These are phyloP conservation scores for Euleptes europaea DNA, from an alignment of 2,113 vertebrate genomes.

Conservation along the genomic window DNA sequence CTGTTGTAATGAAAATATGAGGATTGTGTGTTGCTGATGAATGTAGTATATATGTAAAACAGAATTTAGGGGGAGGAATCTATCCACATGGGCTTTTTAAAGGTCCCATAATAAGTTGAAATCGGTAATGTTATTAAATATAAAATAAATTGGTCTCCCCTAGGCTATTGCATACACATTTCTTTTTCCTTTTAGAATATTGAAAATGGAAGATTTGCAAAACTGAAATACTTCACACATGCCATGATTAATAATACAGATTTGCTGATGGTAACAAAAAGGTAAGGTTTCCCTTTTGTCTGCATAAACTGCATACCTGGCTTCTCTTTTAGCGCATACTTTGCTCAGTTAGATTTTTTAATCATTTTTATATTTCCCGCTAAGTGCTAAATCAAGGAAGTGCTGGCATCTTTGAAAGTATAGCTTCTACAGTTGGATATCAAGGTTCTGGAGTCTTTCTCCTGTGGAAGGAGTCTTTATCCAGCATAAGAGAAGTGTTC, in stretches of 20 bases:
- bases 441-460: no score
- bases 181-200: conserved; percentile 84
- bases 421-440: no score
- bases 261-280: conserved; percentile 96
- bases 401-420: neutral
- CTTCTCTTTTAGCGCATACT: neutral
- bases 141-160: neutral
- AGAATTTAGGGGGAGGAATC: no score
- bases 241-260: conserved; percentile 96
- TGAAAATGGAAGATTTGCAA: conserved; percentile 97
- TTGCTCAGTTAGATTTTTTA: neutral
- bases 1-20: neutral
- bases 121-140: neutral
- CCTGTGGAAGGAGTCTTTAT: no score
- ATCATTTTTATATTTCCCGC: neutral
- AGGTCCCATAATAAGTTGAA: neutral
- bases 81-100: neutral
- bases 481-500: no score
- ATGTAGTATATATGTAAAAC: neutral
- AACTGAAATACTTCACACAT: conserved; percentile 93
- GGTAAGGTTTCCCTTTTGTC: conserved; percentile 71
- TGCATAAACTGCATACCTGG: neutral
- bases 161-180: conserved; percentile 47
- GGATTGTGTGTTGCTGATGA: neutral
- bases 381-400: neutral